phyloP scores from a whole-genome alignment of 2,797 vertebrate genomes.

The Dallia pectoralis region DNA sequence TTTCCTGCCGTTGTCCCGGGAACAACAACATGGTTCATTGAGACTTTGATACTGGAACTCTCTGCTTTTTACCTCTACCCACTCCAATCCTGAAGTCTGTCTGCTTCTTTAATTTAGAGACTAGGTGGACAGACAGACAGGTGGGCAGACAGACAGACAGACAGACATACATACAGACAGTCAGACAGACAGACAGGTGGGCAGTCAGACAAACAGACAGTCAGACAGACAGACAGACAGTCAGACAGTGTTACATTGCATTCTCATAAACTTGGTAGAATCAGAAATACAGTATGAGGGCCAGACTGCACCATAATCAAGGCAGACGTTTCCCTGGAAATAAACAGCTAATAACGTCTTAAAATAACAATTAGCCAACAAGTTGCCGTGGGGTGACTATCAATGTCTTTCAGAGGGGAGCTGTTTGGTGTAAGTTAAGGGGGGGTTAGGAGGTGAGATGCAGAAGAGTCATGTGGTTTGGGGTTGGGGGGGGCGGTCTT shows the following conservation, averaged over 20 bases:
- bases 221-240: conserved; percentile 8
- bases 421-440: conserved; percentile 24
- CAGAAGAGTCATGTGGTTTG: conserved; percentile 62
- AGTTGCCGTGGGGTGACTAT: conserved; percentile 86
- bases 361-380: conserved; percentile 87
- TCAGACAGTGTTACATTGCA: conserved; percentile 22
- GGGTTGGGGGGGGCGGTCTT: conserved; percentile 73
- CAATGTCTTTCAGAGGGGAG: conserved; percentile 86
- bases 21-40: background rate
- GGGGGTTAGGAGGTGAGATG: conserved; percentile 49
- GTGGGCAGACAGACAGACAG: background rate
- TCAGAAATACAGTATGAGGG: conserved; percentile 27
- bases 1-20: background rate
- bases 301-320: conserved; percentile 63
- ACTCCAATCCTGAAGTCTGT: background rate
- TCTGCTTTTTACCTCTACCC: background rate
- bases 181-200: background rate
- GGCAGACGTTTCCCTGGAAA: conserved; percentile 54
- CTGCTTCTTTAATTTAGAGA: background rate
- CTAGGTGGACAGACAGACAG: background rate
- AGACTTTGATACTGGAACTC: background rate
- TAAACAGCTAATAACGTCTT: conserved; percentile 65
- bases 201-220: conserved; percentile 14
- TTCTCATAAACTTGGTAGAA: conserved; percentile 33
- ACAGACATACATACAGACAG: background rate